phyloP scores from a whole-genome alignment of 2,888 invertebrate genomes.

The Cenopis cana region DNA sequence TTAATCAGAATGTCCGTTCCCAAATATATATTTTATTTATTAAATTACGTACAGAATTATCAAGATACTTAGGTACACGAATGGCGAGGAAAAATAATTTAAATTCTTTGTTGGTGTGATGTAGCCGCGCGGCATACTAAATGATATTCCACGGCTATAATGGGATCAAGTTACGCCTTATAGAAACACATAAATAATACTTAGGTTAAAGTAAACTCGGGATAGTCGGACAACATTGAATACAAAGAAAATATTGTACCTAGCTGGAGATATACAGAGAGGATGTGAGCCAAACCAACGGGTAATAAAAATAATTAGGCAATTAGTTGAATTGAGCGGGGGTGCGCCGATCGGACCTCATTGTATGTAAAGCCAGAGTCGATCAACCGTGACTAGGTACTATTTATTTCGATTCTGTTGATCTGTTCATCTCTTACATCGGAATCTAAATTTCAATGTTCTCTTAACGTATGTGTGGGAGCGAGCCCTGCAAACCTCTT shows the following conservation, averaged over 20 bases:
- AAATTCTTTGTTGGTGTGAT: constrained; percentile 23
- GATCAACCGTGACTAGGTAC: constrained; percentile 48
- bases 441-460: neutral
- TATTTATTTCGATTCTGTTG: constrained; percentile 23
- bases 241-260: neutral
- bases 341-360: constrained; percentile 64
- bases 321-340: constrained; percentile 74
- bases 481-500: too few species aligned
- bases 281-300: constrained; percentile 71
- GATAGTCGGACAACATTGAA: neutral
- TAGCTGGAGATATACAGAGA: constrained; percentile 57
- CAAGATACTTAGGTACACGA: constrained; percentile 2
- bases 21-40: constrained; percentile 5
- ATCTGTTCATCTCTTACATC: neutral
- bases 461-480: too few species aligned
- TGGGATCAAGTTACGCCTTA: constrained; percentile 8
- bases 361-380: constrained; percentile 56
- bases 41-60: constrained; percentile 16
- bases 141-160: neutral
- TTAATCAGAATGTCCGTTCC: constrained; percentile 28
- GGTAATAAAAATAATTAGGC: constrained; percentile 83
- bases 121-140: constrained; percentile 26
- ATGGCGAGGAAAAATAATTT: constrained; percentile 26
- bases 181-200: constrained; percentile 6
- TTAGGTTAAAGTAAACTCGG: neutral